Evolutionary conservation across 2,797 vertebrate species (phyloP), one percentile per base, ranked within the genome.

Genomic region (Tympanoctomys barrerae): DNA sequence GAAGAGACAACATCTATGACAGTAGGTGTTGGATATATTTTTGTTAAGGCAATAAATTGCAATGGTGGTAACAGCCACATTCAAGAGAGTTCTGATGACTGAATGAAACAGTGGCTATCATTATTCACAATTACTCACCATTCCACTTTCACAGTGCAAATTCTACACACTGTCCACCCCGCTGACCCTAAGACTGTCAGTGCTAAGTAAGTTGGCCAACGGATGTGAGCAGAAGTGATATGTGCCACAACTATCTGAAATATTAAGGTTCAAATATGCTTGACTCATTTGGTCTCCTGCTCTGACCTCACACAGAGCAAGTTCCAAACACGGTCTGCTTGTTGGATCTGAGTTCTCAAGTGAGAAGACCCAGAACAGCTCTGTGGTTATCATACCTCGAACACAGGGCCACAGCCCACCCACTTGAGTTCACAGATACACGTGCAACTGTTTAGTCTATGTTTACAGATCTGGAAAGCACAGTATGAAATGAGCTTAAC

Each of bases 401-500:
- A 89, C 31, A 18, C 21, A 88, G 42, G 93, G 64, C 19, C 57
- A 13, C 21, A 46, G 64, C 28, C 54, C 22, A 87, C 5, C 2
- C n/a, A 83, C 54, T 54, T 89, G 8, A 2, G 46, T n/a, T 73
- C 28, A 78, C 39, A 86, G 9, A 66, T 64, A 84, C 33, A 81
- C 2, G 57, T 52, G 52, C 90, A 90, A 52, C 7, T 61, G 8
- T 62, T 18, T 68, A 75, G 84, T 46, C 22, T 18, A 85, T 8
- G 13, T 88, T 81, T 59, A 61, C 64, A 97, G 84, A 80, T n/a
- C 49, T 79, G 89, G 64, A 12, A 95, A 95, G 62, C 31, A 68
- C 2, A 80, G 18, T 70, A 88, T 62, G 64, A 68, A 96, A 78
- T 0, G 7, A 91, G 36, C 54, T 88, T 95, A 77, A 71, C 1